Evolutionary conservation across 2,797 vertebrate species (phyloP).

Genomic region (Sebastolobus alascanus): DNA sequence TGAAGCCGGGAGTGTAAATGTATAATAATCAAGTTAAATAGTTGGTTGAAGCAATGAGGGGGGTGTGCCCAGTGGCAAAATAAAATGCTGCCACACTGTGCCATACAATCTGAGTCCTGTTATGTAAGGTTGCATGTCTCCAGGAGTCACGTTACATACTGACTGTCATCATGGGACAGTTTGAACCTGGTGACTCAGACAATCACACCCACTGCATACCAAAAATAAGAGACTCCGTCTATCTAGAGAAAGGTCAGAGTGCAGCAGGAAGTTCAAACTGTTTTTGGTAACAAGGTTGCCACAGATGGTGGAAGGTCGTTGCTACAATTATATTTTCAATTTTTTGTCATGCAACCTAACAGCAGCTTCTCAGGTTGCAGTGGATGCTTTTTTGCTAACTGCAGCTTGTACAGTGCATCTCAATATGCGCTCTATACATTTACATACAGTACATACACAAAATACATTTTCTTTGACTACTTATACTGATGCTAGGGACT

Average conservation of each 20-base stretch:
- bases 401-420: too few species aligned
- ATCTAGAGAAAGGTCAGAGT: slow-evolving; percentile 9
- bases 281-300: neutral
- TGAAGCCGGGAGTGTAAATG: neutral
- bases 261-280: neutral
- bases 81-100: neutral
- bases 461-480: neutral
- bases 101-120: neutral
- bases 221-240: neutral
- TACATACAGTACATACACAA: too few species aligned
- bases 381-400: neutral
- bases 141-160: slow-evolving; percentile 15
- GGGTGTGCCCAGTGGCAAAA: neutral
- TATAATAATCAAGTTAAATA: neutral
- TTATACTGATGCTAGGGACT: neutral
- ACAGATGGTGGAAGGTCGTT: neutral
- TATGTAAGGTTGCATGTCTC: neutral
- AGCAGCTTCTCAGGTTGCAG: neutral
- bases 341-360: neutral
- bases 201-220: neutral
- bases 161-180: neutral
- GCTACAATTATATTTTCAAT: neutral
- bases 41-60: neutral
- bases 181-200: slow-evolving; percentile 2
- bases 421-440: too few species aligned